Evolutionary conservation across 2,888 invertebrate species (phyloP).

Genomic region (Lacanobia oleracea): DNA sequence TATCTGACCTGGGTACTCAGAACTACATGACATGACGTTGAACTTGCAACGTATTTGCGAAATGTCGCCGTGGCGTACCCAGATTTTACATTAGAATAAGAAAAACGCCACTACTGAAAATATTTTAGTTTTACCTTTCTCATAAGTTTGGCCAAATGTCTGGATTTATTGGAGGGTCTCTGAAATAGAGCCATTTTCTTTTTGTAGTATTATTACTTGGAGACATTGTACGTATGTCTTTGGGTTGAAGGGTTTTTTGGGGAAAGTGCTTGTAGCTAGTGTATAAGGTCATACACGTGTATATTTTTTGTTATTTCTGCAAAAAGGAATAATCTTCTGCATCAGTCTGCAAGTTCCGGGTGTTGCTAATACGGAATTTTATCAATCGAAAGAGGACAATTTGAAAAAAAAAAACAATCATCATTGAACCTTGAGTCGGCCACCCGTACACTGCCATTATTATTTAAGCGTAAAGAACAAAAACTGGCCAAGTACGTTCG

Average conservation of each 20-base stretch:
- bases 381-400: too few species aligned
- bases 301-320: neutral
- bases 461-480: too few species aligned
- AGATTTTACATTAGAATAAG: neutral
- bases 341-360: too few species aligned
- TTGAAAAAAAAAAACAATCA: too few species aligned
- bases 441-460: too few species aligned
- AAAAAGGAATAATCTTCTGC: neutral
- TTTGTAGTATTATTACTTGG: neutral
- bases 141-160: constrained; percentile 16
- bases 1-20: too few species aligned
- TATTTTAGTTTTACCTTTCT: constrained; percentile 14
- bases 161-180: constrained; percentile 28
- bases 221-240: neutral
- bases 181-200: constrained; percentile 16
- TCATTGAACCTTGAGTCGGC: too few species aligned
- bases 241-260: neutral
- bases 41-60: neutral
- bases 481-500: too few species aligned
- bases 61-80: neutral
- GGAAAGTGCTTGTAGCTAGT: neutral
- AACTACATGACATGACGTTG: too few species aligned
- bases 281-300: neutral
- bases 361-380: too few species aligned
- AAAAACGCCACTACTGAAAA: constrained; percentile 1